Evolutionary conservation across 2,797 vertebrate species (phyloP).

Genomic region (Falco berigora): DNA sequence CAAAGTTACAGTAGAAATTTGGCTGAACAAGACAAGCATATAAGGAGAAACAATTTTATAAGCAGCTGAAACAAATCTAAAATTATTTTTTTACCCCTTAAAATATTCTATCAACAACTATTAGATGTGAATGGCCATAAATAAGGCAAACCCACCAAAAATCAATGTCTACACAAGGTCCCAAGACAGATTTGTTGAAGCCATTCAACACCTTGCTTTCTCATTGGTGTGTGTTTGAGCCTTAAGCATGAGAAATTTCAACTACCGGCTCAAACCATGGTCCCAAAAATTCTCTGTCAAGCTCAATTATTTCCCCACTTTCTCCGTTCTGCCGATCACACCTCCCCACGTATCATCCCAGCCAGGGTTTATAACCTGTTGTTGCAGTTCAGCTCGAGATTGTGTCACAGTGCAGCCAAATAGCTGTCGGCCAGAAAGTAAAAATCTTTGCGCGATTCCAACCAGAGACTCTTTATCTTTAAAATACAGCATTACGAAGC

Average conservation of each 20-base stretch:
- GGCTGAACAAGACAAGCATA: background rate
- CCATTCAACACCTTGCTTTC: background rate
- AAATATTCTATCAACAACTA: background rate
- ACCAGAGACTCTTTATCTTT: background rate
- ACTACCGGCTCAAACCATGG: background rate
- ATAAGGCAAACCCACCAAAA: background rate
- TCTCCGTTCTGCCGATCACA: background rate
- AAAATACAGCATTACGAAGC: background rate
- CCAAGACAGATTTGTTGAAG: background rate
- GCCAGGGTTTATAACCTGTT: background rate
- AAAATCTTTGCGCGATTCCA: background rate
- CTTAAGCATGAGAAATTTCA: background rate
- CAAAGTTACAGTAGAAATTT: background rate
- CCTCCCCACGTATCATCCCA: accelerated
- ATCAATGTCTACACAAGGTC: background rate
- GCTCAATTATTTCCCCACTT: background rate
- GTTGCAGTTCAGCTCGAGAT: background rate
- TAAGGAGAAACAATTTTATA: background rate
- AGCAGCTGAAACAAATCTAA: background rate
- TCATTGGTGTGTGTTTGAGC: background rate
- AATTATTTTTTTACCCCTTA: background rate
- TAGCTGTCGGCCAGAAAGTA: background rate
- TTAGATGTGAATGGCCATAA: background rate
- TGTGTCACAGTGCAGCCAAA: background rate
- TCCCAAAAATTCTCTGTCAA: background rate